A percentile compares a stretch with the other conserved stretches of the same genome.
These are phyloP conservation scores for Astyanax mexicanus DNA, from an alignment of 2,797 vertebrate genomes.

Conservation along the genomic window DNA sequence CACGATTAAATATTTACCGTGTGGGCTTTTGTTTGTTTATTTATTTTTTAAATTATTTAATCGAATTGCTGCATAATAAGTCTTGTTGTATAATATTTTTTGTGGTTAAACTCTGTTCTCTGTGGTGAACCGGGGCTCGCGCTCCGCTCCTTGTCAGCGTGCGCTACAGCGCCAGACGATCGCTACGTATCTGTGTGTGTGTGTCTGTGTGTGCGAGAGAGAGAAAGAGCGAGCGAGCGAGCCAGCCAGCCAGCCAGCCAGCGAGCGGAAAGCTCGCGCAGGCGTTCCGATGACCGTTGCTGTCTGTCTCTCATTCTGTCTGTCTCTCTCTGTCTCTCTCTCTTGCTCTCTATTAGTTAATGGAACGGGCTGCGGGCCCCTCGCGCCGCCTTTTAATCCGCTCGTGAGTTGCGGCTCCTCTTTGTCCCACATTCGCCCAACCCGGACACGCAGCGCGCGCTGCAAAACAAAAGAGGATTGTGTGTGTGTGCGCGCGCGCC, in stretches of 20 bases:
- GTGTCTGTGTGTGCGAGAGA: neutral
- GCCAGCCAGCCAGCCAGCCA: no score
- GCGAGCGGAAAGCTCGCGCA: neutral
- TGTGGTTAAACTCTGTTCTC: no score
- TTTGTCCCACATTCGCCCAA: neutral
- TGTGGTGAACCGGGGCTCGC: neutral
- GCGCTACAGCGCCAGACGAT: neutral
- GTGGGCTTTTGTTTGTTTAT: no score
- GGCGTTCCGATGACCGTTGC: constrained; percentile 5
- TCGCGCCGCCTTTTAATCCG: neutral
- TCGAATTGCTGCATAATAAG: neutral
- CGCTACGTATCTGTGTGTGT: neutral
- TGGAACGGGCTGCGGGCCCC: neutral
- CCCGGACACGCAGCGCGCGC: neutral
- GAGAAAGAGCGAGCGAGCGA: neutral
- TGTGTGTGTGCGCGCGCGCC: neutral
- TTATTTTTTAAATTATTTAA: no score
- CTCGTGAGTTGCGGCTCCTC: neutral
- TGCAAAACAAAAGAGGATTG: neutral
- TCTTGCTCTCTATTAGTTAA: neutral
- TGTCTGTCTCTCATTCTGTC: neutral
- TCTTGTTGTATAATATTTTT: neutral
- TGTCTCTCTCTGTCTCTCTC: neutral
- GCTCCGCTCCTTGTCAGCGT: neutral
- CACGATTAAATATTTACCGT: no score